phyloP scores from a whole-genome alignment of 2,113 vertebrate species.

The Lasiurus borealis region DNA sequence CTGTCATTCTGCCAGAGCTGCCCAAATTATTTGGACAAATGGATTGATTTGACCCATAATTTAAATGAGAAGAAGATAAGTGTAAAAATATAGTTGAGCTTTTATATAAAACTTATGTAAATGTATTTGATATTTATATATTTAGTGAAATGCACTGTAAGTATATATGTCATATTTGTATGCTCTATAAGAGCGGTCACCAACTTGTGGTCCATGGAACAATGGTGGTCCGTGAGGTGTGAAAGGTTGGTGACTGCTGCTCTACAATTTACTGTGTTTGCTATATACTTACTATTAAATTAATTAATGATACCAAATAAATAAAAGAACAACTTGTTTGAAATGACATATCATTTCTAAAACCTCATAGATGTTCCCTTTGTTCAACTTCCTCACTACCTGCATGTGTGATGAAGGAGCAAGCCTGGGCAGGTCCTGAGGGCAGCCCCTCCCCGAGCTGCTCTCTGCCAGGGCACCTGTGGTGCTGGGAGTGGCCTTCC shows the following conservation, averaged over 20 bases:
- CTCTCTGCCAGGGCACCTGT: too few species aligned
- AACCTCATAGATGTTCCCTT: not conserved
- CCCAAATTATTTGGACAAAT: not conserved
- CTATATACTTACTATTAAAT: not conserved
- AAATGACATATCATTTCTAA: not conserved
- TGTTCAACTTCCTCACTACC: accelerated
- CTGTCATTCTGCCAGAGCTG: too few species aligned
- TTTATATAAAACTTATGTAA: not conserved
- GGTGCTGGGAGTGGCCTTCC: too few species aligned
- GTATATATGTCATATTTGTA: not conserved
- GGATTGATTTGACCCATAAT: not conserved
- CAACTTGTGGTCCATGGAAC: too few species aligned
- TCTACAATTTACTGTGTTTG: too few species aligned
- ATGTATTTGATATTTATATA: not conserved
- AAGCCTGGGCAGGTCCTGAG: too few species aligned
- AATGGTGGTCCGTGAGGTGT: too few species aligned
- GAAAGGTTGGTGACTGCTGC: too few species aligned
- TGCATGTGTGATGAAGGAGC: too few species aligned
- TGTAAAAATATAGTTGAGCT: not conserved
- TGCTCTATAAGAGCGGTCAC: too few species aligned
- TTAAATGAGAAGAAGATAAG: not conserved
- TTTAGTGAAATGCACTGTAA: not conserved
- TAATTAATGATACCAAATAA: not conserved
- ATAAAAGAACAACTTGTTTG: not conserved
- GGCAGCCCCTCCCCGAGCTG: too few species aligned